Conservation (phyloP, 2,888 invertebrate species). For the Cetonia aurata region DNA sequence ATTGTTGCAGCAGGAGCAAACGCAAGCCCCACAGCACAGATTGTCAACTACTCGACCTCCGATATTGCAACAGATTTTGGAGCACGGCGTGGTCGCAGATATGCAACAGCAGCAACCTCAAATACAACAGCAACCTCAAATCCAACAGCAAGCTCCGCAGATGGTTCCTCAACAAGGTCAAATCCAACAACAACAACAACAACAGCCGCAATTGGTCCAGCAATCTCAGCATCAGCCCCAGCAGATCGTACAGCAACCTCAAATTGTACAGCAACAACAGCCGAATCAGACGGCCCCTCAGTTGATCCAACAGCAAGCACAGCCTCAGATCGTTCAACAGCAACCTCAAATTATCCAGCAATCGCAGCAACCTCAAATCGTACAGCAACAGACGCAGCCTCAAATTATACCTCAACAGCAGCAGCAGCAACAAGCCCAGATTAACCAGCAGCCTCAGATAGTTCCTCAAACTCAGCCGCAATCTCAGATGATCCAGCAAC, state of each 20-base stretch:
- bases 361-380: slow-evolving; percentile 54
- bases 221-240: slow-evolving; percentile 48
- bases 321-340: slow-evolving; percentile 43
- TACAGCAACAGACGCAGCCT: slow-evolving; percentile 58
- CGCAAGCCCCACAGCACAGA: slow-evolving; percentile 48
- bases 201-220: slow-evolving; percentile 49
- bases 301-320: slow-evolving; percentile 47
- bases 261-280: slow-evolving; percentile 43
- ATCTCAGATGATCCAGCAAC: slow-evolving; percentile 53
- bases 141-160: slow-evolving; percentile 57
- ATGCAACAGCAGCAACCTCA: slow-evolving; percentile 47
- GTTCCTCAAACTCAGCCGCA: slow-evolving; percentile 53
- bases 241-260: slow-evolving; percentile 30
- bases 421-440: slow-evolving; percentile 36
- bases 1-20: slow-evolving; percentile 48
- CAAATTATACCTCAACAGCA: slow-evolving; percentile 50
- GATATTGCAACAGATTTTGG: slow-evolving; percentile 51
- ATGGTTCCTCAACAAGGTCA: slow-evolving; percentile 33
- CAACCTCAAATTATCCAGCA: slow-evolving; percentile 53
- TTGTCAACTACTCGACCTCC: slow-evolving; percentile 48
- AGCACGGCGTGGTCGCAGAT: slow-evolving; percentile 44
- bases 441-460: slow-evolving; percentile 49
- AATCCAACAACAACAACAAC: slow-evolving; percentile 60
- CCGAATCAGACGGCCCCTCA: slow-evolving; percentile 39
- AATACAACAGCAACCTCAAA: slow-evolving; percentile 38